Conservation (phyloP, 2,113 vertebrate genomes). For the Axis porcinus region DNA sequence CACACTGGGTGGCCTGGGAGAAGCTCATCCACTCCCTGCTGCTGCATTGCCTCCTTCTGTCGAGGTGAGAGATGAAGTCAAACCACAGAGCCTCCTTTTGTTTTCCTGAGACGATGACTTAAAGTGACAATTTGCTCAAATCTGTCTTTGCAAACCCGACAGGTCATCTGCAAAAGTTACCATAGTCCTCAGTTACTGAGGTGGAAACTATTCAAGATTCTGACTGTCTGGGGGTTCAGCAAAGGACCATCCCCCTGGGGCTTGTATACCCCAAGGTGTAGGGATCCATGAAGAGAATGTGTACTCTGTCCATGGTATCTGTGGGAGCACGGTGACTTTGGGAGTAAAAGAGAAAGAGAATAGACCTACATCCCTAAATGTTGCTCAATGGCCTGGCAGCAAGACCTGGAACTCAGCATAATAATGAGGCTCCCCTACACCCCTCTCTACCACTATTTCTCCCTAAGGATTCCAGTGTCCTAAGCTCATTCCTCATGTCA, state of each 20-base stretch:
- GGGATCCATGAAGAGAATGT: background rate
- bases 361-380: background rate
- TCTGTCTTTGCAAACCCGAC: background rate
- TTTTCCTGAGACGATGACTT: background rate
- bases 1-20: background rate
- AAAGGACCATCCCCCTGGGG: no score
- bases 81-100: background rate
- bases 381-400: background rate
- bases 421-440: background rate
- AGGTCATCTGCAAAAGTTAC: background rate
- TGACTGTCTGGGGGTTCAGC: background rate
- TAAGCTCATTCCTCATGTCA: background rate
- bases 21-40: background rate
- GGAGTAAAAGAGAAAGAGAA: background rate
- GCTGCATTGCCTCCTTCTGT: background rate
- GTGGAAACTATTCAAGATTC: background rate
- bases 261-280: background rate
- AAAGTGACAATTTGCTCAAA: background rate
- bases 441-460: background rate
- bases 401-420: background rate
- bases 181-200: background rate
- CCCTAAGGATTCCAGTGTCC: background rate
- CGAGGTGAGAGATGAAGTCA: background rate
- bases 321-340: background rate
- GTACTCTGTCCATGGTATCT: slow-evolving; percentile 11